Evolutionary conservation across 2,888 invertebrate genomes (phyloP), one percentile per base, ranked within the genome.

Genomic region (Unio pictorum): DNA sequence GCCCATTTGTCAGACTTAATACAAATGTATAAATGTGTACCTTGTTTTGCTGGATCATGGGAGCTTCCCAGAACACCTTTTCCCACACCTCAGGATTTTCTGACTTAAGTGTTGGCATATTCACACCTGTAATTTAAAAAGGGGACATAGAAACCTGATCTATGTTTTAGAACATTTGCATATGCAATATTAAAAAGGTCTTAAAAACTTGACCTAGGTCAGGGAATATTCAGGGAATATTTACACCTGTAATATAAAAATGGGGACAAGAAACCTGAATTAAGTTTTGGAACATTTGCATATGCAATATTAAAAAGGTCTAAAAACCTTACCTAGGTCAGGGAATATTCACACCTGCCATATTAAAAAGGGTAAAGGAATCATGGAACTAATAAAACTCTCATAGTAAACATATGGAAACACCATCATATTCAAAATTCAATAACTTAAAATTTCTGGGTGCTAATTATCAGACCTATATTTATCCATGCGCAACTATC

Each of bases 1-100:
- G 23, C 0, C 23, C 23, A 23, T 23, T 23, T 23, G 23, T 23
- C 23, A 23, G 23, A 23, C 23, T 23, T 23, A 26, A 58, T 3
- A 15, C 15, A 23, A 8, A 58, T 26, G n/a, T 17, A 8, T n/a
- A 18, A 17, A 15, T 23, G n/a, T 55, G 11, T 71, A 86, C 86
- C 82, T 85, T 84, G 54, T 85, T 80, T 30, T 74, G 70, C 61
- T 83, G 81, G 34, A 86, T 80, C 62, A 72, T 78, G 28, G 80
- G 77, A 28, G 81, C 76, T 63, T 82, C 81, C 84, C 84, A 86
- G 73, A 84, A 84, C 11, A 81, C 80, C 62, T 78, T 72, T 15
- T 79, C 69, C 78, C 83, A 83, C 6, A 78, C 62, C 17, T 82
- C 81, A 17, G 78, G 76, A 28, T 79, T 80, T 55, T 76, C 74